Percentiles rank a stretch among this genome's conserved stretches.
Conservation (phyloP, 92 coral and sea anemone genomes). For the Bergia sp. region DNA sequence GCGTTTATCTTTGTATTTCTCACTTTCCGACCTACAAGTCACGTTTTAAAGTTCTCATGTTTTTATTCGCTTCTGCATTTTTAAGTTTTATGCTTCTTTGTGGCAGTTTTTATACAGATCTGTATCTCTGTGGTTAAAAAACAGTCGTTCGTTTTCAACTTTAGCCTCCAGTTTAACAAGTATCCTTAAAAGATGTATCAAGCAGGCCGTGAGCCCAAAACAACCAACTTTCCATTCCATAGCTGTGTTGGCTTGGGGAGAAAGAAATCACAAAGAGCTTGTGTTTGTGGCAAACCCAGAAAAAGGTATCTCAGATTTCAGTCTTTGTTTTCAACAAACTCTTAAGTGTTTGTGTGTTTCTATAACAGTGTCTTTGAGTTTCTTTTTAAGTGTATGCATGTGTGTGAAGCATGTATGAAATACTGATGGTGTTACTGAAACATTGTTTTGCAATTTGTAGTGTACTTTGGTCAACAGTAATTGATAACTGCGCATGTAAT, state of each 20-base stretch:
- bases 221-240: conserved; percentile 54
- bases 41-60: neutral
- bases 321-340: neutral
- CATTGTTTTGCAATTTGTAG: no score
- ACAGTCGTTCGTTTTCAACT: neutral
- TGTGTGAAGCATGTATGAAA: no score
- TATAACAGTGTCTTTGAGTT: no score
- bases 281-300: conserved; percentile 53
- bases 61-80: neutral
- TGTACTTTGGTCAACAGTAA: no score
- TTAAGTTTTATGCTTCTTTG: neutral
- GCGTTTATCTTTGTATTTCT: neutral
- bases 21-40: neutral
- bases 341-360: neutral
- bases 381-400: no score
- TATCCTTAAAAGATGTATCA: conserved; percentile 52
- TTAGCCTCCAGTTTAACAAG: conserved; percentile 23
- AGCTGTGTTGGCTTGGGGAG: conserved; percentile 70
- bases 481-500: no score
- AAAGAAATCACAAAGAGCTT: conserved; percentile 59
- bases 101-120: neutral
- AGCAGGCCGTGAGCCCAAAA: conserved; percentile 61
- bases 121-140: neutral
- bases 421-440: no score
- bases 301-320: conserved; percentile 44